These are phyloP conservation scores for Phoxinus phoxinus DNA, from an alignment of 2,113 vertebrate species.

Conservation along the genomic window DNA sequence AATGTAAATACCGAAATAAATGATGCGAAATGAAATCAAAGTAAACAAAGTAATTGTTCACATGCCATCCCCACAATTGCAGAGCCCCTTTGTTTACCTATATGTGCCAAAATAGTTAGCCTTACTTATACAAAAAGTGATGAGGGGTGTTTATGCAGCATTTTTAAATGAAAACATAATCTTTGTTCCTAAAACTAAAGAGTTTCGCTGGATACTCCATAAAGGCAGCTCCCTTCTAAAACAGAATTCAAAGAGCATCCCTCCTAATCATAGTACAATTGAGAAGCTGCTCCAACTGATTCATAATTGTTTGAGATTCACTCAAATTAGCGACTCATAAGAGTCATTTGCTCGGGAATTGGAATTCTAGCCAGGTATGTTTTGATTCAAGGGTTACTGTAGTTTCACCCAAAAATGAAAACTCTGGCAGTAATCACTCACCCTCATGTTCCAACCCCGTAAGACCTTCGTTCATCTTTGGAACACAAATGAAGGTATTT, in stretches of 20 bases:
- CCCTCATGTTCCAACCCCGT: no score
- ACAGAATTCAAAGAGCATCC: no score
- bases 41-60: constrained; percentile 80
- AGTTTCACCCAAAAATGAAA: no score
- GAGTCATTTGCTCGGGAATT: not conserved
- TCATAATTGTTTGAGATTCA: not conserved
- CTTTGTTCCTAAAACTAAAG: not conserved
- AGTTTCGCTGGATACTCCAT: not conserved
- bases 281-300: not conserved
- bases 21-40: constrained; percentile 77
- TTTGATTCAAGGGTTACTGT: no score
- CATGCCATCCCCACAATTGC: constrained; percentile 69
- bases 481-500: no score
- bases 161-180: constrained; percentile 24
- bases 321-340: not conserved
- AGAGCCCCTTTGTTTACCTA: constrained; percentile 56
- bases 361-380: not conserved
- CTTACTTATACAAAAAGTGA: constrained; percentile 43
- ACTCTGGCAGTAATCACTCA: no score
- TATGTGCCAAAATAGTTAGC: constrained; percentile 49
- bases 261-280: not conserved
- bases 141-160: not conserved
- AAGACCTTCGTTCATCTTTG: no score
- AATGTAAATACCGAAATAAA: constrained; percentile 75
- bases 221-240: not conserved